These are phyloP conservation scores for Pharmacophagus antenor DNA, from an alignment of 2,888 invertebrate species.

Conservation along the genomic window DNA sequence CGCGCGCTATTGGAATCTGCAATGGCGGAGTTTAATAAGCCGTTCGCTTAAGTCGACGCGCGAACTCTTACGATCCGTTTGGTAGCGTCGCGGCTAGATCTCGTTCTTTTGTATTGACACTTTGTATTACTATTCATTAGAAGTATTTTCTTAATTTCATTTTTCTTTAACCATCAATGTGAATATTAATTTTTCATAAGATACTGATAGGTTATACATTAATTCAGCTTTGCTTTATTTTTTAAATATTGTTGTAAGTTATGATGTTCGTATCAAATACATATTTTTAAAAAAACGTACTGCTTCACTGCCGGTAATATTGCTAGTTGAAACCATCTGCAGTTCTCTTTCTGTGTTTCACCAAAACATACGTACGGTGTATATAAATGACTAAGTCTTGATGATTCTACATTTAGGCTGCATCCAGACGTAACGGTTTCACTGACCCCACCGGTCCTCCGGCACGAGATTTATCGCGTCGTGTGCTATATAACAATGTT, in stretches of 20 bases:
- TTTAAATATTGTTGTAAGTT: too few species aligned
- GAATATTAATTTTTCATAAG: too few species aligned
- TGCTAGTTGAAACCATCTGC: background rate
- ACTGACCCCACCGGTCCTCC: conserved; percentile 29
- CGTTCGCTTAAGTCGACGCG: conserved; percentile 49
- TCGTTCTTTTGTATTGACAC: conserved; percentile 21
- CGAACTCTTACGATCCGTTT: conserved; percentile 58
- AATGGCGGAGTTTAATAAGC: conserved; percentile 54
- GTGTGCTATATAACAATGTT: conserved; percentile 40
- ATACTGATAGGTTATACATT: too few species aligned
- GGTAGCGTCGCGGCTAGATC: conserved; percentile 44
- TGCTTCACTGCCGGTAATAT: too few species aligned
- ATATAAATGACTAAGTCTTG: conserved; percentile 12
- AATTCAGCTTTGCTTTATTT: too few species aligned
- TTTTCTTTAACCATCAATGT: too few species aligned
- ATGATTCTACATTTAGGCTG: conserved; percentile 10
- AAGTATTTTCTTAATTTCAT: too few species aligned
- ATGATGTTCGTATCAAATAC: too few species aligned
- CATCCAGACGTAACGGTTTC: conserved; percentile 20
- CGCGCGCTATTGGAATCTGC: conserved; percentile 22
- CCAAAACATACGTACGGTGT: background rate
- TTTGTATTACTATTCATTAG: too few species aligned
- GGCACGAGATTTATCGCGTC: conserved; percentile 36
- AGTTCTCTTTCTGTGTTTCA: conserved; percentile 4
- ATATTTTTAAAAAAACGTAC: too few species aligned